phyloP scores from a whole-genome alignment of 2,888 invertebrate species.

The Parthenolecanium corni region DNA sequence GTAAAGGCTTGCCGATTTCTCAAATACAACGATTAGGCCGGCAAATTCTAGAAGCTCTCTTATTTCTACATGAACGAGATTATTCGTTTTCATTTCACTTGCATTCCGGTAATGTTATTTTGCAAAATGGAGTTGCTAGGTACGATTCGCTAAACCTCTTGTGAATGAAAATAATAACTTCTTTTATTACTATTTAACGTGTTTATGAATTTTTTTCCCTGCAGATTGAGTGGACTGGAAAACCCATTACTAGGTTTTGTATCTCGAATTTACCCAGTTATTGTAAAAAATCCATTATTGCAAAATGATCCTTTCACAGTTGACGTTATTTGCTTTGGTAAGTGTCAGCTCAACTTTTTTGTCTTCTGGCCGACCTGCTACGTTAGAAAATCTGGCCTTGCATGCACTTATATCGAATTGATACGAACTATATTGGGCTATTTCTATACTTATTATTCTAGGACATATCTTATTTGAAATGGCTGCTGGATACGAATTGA shows the following conservation, averaged over 20 bases:
- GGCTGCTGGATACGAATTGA: slow-evolving; percentile 73
- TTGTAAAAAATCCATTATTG: slow-evolving; percentile 43
- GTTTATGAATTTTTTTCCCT: too few species aligned
- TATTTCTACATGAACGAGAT: slow-evolving; percentile 74
- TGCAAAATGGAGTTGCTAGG: slow-evolving; percentile 86
- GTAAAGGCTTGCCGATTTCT: slow-evolving; percentile 58
- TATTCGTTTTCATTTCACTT: slow-evolving; percentile 78
- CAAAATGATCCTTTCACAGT: slow-evolving; percentile 43
- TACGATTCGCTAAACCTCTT: too few species aligned
- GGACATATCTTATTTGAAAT: slow-evolving; percentile 79
- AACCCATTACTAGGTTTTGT: slow-evolving; percentile 68
- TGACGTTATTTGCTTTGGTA: slow-evolving; percentile 62
- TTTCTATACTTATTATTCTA: too few species aligned
- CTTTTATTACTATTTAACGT: too few species aligned
- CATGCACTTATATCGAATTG: slow-evolving; percentile 1
- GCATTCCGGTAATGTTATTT: slow-evolving; percentile 80
- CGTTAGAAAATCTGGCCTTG: too few species aligned
- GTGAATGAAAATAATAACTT: too few species aligned
- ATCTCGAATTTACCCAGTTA: slow-evolving; percentile 47
- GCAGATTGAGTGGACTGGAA: slow-evolving; percentile 71
- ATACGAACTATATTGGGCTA: too few species aligned
- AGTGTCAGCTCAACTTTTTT: not conserved
- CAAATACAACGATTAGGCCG: slow-evolving; percentile 78
- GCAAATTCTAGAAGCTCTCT: slow-evolving; percentile 73
- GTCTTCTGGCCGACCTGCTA: not conserved